Percentiles rank a stretch among this genome's conserved stretches.
Conservation (phyloP, 2,888 invertebrate genomes). For the Melanargia galathea region DNA sequence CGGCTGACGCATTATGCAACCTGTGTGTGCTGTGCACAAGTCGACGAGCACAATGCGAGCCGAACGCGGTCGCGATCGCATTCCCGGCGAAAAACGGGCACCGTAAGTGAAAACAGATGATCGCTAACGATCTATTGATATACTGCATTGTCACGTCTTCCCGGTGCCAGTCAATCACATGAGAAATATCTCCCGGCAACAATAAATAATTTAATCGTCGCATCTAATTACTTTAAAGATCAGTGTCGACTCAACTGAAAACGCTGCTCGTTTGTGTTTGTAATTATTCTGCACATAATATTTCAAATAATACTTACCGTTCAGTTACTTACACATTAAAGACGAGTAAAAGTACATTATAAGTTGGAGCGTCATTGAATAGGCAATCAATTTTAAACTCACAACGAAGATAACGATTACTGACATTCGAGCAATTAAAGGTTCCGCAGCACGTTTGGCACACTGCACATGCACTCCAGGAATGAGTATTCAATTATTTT, state of each 20-base stretch:
- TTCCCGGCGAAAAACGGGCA: conserved; percentile 64
- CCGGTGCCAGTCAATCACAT: conserved; percentile 34
- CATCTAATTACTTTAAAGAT: conserved; percentile 13
- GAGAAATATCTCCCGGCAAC: conserved; percentile 30
- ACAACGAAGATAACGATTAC: conserved; percentile 29
- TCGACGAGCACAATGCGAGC: conserved; percentile 63
- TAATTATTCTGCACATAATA: background rate
- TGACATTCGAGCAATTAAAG: conserved; percentile 33
- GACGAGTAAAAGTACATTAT: conserved; percentile 24
- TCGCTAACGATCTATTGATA: conserved; percentile 46
- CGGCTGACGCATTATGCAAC: conserved; percentile 77
- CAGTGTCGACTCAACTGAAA: background rate
- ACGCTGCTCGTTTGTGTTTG: background rate
- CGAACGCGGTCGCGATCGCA: conserved; percentile 59
- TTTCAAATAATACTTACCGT: conserved; percentile 14
- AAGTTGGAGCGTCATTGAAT: conserved; percentile 31
- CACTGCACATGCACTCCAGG: conserved; percentile 17
- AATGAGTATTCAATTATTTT: conserved; percentile 18
- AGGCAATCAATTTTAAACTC: conserved; percentile 33
- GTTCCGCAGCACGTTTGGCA: conserved; percentile 22
- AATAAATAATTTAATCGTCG: conserved; percentile 18
- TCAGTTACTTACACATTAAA: conserved; percentile 12
- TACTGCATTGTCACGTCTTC: conserved; percentile 39
- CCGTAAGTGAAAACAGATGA: conserved; percentile 60
- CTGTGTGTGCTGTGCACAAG: conserved; percentile 51